Evolutionary conservation across 2,113 vertebrate species (phyloP).

Genomic region (Syngnathus floridae): DNA sequence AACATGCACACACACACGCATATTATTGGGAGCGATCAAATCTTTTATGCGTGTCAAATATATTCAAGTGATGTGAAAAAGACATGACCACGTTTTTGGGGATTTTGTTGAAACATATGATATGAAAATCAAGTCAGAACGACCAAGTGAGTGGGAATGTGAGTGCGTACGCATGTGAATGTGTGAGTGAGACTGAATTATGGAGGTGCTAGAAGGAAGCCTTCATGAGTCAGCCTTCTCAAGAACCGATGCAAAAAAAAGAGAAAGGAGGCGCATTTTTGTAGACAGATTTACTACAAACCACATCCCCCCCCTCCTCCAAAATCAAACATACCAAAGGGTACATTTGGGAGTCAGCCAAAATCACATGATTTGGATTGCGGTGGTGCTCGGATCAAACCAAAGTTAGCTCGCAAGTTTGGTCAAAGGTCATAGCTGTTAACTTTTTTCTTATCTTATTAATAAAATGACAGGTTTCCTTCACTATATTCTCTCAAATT

Average conservation of each 20-base stretch:
- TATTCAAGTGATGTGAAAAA: conserved; percentile 5
- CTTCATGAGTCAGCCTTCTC: conserved; percentile 58
- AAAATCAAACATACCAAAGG: conserved; percentile 13
- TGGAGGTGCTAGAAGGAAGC: conserved; percentile 60
- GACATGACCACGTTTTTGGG: not conserved
- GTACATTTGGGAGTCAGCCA: conserved; percentile 17
- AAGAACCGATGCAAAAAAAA: conserved; percentile 34
- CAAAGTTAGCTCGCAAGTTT: not conserved
- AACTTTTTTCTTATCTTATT: not conserved
- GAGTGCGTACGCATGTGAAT: conserved; percentile 30
- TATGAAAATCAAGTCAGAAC: conserved; percentile 30
- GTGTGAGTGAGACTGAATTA: conserved; percentile 50
- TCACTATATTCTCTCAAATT: not conserved
- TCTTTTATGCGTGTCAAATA: not conserved
- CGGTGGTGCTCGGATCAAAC: conserved; percentile 5
- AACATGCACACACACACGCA: conserved; percentile 15
- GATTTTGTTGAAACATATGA: conserved; percentile 30
- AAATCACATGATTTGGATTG: conserved; percentile 2
- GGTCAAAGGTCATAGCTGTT: not conserved
- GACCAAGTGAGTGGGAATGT: conserved; percentile 38
- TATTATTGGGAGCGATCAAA: not conserved
- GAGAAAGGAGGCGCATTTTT: conserved; percentile 25
- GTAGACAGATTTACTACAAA: conserved; percentile 10
- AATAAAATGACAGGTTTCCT: too few species aligned
- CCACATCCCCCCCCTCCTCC: not conserved